phyloP scores from a whole-genome alignment of 2,113 vertebrate genomes.

The Rallus limicola region DNA sequence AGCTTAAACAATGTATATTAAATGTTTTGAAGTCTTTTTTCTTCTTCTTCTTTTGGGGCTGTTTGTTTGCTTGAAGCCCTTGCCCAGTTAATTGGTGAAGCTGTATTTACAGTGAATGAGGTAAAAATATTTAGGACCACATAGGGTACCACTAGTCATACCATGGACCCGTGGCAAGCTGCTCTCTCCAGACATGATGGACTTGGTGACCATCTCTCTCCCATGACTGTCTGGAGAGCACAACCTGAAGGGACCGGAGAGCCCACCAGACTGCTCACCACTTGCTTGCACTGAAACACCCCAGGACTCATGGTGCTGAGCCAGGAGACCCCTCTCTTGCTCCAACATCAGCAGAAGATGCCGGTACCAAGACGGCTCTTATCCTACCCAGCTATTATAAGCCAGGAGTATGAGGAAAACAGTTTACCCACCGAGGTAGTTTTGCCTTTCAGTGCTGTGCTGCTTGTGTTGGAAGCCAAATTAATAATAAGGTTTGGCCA shows the following conservation, averaged over 20 bases:
- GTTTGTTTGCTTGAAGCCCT: neutral
- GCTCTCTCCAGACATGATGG: fast-evolving
- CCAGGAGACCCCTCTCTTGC: fast-evolving
- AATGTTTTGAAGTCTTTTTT: neutral
- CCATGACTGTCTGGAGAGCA: neutral
- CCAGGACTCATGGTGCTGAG: neutral
- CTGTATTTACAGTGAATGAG: neutral
- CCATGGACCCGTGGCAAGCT: neutral
- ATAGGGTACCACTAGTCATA: neutral
- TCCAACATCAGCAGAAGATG: neutral
- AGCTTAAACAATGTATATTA: neutral
- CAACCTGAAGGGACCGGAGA: neutral
- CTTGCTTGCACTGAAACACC: neutral
- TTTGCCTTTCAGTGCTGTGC: neutral
- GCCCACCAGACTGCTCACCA: neutral
- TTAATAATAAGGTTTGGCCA: neutral
- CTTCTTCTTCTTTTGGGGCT: neutral
- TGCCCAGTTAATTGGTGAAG: neutral
- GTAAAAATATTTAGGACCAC: neutral
- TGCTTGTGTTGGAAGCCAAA: neutral
- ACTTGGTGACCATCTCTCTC: neutral
- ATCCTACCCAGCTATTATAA: neutral
- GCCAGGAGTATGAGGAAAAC: neutral
- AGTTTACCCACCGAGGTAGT: neutral
- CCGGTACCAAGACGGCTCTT: neutral